phyloP scores from a whole-genome alignment of 2,113 vertebrate species.

The Oryzias celebensis region DNA sequence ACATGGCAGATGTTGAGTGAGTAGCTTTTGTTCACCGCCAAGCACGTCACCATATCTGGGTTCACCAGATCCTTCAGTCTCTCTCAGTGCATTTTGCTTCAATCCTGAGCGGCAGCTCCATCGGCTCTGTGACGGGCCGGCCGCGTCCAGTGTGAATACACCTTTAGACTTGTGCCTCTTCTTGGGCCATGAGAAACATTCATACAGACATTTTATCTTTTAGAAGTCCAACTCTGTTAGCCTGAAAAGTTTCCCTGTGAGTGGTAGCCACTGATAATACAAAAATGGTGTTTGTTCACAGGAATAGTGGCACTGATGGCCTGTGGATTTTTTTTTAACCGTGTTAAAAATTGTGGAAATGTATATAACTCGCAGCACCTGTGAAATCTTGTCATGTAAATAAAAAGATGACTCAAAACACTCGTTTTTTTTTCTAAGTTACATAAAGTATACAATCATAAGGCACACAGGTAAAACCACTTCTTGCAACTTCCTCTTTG shows the following conservation, averaged over 20 bases:
- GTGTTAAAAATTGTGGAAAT: conserved; percentile 61
- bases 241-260: conserved; percentile 41
- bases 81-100: too few relatives aligned
- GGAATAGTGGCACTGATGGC: conserved; percentile 46
- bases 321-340: conserved; percentile 57
- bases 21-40: too few relatives aligned
- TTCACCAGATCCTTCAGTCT: too few relatives aligned
- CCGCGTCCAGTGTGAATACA: too few relatives aligned
- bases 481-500: neutral
- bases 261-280: conserved; percentile 22
- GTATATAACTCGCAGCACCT: conserved; percentile 55
- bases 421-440: too few relatives aligned
- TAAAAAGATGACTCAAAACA: conserved; percentile 58
- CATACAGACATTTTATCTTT: conserved; percentile 33
- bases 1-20: too few relatives aligned
- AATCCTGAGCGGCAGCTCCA: too few relatives aligned
- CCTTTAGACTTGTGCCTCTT: conserved; percentile 28
- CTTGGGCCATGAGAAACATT: conserved; percentile 23
- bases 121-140: too few relatives aligned
- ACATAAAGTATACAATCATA: too few relatives aligned
- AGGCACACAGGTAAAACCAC: too few relatives aligned
- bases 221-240: conserved; percentile 58
- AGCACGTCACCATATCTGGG: too few relatives aligned
- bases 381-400: conserved; percentile 74
- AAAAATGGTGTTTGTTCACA: conserved; percentile 44